Conservation (phyloP, 2,888 invertebrate genomes). For the Cinara cedri region DNA sequence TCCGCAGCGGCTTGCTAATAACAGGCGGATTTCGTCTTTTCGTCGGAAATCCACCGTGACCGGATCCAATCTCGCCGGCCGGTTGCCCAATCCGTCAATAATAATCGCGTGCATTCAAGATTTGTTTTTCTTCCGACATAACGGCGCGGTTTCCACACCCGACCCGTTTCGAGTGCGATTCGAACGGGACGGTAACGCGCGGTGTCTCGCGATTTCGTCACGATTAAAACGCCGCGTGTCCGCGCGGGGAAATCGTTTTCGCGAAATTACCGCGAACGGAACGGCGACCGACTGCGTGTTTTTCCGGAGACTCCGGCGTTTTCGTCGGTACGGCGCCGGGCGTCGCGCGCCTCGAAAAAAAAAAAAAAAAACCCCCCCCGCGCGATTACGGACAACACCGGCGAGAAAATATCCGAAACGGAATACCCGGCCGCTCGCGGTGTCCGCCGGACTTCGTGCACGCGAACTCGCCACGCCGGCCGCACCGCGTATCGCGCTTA, state of each 20-base stretch:
- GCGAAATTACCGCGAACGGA: too few relatives aligned
- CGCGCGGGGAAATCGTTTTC: too few relatives aligned
- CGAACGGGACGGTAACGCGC: too few relatives aligned
- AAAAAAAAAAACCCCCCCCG: neutral
- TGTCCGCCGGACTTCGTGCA: too few relatives aligned
- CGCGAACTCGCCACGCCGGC: too few relatives aligned
- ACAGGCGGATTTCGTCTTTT: neutral
- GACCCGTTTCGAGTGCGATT: neutral
- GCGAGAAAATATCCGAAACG: too few relatives aligned
- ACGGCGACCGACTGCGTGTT: too few relatives aligned
- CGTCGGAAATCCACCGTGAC: constrained; percentile 8
- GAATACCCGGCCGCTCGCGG: too few relatives aligned
- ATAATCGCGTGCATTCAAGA: neutral
- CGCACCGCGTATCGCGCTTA: too few relatives aligned
- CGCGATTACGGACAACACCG: too few relatives aligned
- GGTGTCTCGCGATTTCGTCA: neutral
- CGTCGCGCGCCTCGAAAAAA: neutral
- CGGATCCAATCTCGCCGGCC: neutral
- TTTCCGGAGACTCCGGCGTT: too few relatives aligned
- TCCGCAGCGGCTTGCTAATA: neutral
- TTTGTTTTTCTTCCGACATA: neutral
- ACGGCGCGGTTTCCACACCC: neutral
- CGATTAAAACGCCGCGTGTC: neutral
- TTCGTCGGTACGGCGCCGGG: neutral
- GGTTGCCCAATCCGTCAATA: constrained; percentile 2